Base-by-base conservation (phyloP, 1,140 invertebrate species). In the Pentalonia nigronervosa region DNA sequence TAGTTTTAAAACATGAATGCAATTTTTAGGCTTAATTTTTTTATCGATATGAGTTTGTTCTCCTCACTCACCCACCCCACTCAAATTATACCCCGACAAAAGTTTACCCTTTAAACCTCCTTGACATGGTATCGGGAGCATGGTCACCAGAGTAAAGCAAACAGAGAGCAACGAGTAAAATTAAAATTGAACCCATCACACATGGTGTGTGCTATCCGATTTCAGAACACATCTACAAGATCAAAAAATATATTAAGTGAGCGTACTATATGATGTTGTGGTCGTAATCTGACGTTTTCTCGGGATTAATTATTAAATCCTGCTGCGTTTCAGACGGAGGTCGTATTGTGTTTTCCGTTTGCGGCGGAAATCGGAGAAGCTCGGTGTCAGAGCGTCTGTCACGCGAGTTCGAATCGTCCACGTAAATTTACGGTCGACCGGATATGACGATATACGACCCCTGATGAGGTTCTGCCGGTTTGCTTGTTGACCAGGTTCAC, bases 341-440 rank as follows among this genome's bases (percentile, higher is more conserved):
- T 25, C 2, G 41, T 84, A 8, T 45, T 9, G 41, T 76, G 60
- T 76, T 76, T 67, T 23, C 83, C 84, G 41, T 87, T 87, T 87
- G 11, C 45, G 41, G n/a, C 9, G 47, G 84, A 89, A 89, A 89
- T 89, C 21, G 20, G 48, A 89, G 47, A 23, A 50, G 87, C 86
- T 8, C 17, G n/a, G 86, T n/a, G 34, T 89, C 47, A 50, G 53
- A 53, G 34, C n/a, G 48, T 53, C 87, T 87, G 20, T 53, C n/a
- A 45, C 84, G 87, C 4, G n/a, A 53, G 30, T 53, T 53, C 30
- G n/a, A 53, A 50, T 53, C 7, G 20, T 89, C n/a, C 60, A 25
- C 87, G n/a, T 89, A 48, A 23, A 53, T 89, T 88, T n/a, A 88
- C 86, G 34, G 48, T 89, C 47, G 47, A 89, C 36, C 20, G 87